Conservation (phyloP, 2,888 invertebrate genomes). For the Latrodectus hesperus region DNA sequence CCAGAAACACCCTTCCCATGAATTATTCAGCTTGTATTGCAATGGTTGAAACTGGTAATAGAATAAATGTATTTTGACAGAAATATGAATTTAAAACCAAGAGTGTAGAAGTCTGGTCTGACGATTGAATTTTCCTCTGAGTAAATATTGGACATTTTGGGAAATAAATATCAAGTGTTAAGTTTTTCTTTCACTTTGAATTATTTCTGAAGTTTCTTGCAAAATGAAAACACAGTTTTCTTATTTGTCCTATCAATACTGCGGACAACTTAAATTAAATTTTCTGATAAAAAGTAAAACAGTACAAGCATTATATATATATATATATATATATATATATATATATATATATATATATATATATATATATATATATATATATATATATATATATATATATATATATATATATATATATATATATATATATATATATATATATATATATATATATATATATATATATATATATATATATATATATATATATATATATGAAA, state of each 20-base stretch:
- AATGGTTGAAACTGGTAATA: constrained; percentile 23
- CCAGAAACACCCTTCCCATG: constrained; percentile 14
- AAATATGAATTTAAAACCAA: constrained; percentile 14
- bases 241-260: not conserved
- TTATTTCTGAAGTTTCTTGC: not conserved
- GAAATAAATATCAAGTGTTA: not conserved
- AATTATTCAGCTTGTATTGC: constrained; percentile 20
- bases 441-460: no score
- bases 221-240: not conserved
- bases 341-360: no score
- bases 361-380: no score
- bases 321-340: no score
- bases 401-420: no score
- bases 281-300: not conserved
- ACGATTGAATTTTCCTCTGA: not conserved
- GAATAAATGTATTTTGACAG: constrained; percentile 29
- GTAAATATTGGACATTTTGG: not conserved
- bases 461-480: no score
- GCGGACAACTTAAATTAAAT: not conserved
- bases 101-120: not conserved
- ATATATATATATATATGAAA: no score
- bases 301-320: no score
- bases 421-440: no score
- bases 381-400: no score
- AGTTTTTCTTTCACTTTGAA: not conserved